These are phyloP conservation scores for Cottus gobio DNA, from an alignment of 2,113 vertebrate genomes.

Conservation along the genomic window DNA sequence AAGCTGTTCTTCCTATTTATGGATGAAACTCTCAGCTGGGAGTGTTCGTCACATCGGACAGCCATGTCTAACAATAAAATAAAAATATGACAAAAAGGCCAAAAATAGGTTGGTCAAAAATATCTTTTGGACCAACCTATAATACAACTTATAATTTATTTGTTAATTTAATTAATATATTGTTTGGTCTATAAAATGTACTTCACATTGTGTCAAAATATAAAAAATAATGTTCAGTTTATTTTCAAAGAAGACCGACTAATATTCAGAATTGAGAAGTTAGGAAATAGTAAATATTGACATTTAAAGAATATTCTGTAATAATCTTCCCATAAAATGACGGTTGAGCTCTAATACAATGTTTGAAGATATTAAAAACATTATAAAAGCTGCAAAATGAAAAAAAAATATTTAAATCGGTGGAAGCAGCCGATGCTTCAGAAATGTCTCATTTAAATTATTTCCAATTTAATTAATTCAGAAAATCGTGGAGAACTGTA, in stretches of 20 bases:
- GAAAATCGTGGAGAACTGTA: too few species aligned
- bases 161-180: not conserved
- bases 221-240: too few species aligned
- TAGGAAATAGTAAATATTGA: not conserved
- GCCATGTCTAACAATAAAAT: too few species aligned
- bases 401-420: not conserved
- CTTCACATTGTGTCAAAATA: not conserved
- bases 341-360: not conserved
- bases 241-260: not conserved
- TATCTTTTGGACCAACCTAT: too few species aligned
- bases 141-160: too few species aligned
- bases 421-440: not conserved
- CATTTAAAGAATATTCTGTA: not conserved
- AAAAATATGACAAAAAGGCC: too few species aligned
- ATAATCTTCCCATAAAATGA: not conserved
- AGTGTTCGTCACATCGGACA: not conserved
- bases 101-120: too few species aligned
- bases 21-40: not conserved
- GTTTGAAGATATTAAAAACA: too few species aligned
- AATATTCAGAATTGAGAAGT: not conserved
- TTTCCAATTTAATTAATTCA: too few species aligned
- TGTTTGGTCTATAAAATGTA: not conserved
- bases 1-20: not conserved
- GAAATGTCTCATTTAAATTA: too few species aligned
- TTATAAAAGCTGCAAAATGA: not conserved